phyloP scores from a whole-genome alignment of 2,797 vertebrate genomes.

The Myoxocephalus aenaeus region DNA sequence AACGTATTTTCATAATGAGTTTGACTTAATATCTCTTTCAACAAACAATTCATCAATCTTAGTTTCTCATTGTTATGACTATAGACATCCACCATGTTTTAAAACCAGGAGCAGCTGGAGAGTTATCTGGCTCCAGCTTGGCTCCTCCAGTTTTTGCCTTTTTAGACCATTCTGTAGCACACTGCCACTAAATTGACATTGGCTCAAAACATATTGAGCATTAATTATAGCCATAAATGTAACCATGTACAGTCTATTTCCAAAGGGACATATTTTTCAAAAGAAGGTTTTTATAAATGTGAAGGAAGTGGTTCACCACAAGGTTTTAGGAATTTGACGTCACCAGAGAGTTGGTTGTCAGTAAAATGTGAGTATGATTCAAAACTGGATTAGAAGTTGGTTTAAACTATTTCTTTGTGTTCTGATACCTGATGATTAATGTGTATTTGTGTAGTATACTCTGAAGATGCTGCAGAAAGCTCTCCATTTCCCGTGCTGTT shows the following conservation, averaged over 20 bases:
- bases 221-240: fast-evolving
- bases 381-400: too few relatives aligned
- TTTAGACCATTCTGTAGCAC: neutral
- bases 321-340: too few relatives aligned
- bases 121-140: neutral
- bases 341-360: too few relatives aligned
- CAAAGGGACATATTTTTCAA: neutral
- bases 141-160: too few relatives aligned
- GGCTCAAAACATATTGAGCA: neutral
- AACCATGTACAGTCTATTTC: constrained; percentile 28
- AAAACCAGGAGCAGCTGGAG: neutral
- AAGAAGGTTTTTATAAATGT: too few relatives aligned
- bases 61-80: neutral
- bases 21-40: neutral
- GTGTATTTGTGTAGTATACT: neutral
- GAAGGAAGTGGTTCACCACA: too few relatives aligned
- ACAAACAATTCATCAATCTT: neutral
- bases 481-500: neutral
- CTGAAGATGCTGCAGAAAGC: neutral
- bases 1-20: neutral
- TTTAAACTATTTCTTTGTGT: neutral
- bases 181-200: neutral
- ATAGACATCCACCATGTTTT: too few relatives aligned
- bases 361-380: too few relatives aligned
- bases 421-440: neutral